Conservation (phyloP, 2,113 vertebrate genomes). For the Aepyceros melampus region DNA sequence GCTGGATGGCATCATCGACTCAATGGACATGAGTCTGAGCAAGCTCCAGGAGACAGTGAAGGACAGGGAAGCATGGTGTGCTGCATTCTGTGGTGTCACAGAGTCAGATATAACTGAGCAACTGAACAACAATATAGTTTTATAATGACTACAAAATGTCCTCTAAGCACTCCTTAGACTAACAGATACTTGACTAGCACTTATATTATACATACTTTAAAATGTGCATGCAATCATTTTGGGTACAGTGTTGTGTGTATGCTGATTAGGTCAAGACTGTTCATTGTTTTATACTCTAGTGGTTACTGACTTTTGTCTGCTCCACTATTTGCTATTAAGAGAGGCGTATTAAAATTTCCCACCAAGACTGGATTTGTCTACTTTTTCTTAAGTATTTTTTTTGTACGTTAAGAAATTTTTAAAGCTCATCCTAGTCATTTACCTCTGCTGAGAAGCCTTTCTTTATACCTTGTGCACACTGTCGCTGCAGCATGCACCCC, state of each 20-base stretch:
- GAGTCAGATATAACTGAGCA: neutral
- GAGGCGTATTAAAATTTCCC: neutral
- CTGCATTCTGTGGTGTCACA: neutral
- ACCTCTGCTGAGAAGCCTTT: neutral
- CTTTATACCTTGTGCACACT: neutral
- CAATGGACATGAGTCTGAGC: neutral
- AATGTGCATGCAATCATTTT: neutral
- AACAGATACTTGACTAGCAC: neutral
- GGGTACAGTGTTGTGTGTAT: neutral
- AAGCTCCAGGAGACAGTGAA: neutral
- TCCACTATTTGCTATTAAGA: neutral
- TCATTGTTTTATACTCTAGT: neutral
- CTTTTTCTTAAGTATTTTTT: neutral
- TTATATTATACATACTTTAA: neutral
- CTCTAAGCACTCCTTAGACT: neutral
- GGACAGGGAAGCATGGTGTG: neutral
- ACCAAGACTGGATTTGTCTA: neutral
- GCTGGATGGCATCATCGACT: neutral
- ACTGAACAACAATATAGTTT: neutral
- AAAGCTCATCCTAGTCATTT: neutral
- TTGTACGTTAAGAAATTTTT: neutral
- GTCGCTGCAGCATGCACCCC: neutral
- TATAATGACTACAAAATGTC: neutral
- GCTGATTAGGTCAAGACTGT: neutral
- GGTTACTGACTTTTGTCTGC: neutral